Conservation (phyloP, 2,113 vertebrate species). For the Melanocharis versteri region DNA sequence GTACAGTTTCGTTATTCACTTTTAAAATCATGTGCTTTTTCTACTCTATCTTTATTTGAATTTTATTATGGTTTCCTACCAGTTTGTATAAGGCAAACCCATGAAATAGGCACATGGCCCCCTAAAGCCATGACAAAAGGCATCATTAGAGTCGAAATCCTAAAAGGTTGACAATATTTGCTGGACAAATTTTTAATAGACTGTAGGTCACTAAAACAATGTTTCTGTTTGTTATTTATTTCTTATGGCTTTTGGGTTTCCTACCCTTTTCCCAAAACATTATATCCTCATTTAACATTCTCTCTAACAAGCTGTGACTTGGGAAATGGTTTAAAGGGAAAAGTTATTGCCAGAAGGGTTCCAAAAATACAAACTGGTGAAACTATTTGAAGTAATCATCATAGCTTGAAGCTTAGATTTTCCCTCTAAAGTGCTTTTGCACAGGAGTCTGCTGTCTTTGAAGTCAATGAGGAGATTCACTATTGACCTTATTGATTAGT, state of each 20-base stretch:
- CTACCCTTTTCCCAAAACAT: slow-evolving; percentile 29
- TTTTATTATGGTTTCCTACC: neutral
- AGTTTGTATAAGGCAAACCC: neutral
- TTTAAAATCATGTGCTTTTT: neutral
- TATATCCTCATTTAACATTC: neutral
- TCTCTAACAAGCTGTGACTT: slow-evolving; percentile 18
- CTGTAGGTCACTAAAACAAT: neutral
- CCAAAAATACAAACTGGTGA: slow-evolving; percentile 22
- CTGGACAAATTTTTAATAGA: neutral
- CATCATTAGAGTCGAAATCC: neutral
- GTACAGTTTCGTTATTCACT: neutral
- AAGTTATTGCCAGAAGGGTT: slow-evolving; percentile 13
- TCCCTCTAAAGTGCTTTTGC: neutral
- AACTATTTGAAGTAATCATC: slow-evolving; percentile 4
- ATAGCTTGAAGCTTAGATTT: neutral
- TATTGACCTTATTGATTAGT: neutral
- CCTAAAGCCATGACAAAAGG: slow-evolving; percentile 11
- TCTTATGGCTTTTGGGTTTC: neutral
- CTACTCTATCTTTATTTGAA: neutral
- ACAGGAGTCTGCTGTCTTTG: neutral
- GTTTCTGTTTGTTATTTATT: slow-evolving; percentile 11
- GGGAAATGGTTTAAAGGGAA: slow-evolving; percentile 13
- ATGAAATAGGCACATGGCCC: neutral
- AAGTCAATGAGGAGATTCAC: neutral
- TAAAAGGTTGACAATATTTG: slow-evolving; percentile 1